Conservation (phyloP, 2,797 vertebrate species). For the Channallabes apus region DNA sequence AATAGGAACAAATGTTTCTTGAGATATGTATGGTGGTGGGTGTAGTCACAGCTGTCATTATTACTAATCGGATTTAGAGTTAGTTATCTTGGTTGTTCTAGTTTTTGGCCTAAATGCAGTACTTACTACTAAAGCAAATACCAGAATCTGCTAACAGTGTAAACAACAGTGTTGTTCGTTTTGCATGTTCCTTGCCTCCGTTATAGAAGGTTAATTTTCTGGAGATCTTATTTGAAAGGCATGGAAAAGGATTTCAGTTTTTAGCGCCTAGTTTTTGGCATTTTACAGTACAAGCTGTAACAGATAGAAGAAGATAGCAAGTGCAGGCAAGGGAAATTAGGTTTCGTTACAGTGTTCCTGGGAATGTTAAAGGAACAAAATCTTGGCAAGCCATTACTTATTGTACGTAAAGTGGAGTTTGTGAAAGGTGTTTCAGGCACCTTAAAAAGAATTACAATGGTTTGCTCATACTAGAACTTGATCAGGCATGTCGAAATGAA, state of each 20-base stretch:
- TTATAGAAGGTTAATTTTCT: not conserved
- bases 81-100: not conserved
- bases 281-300: not conserved
- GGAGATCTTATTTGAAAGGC: not conserved
- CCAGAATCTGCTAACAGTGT: not conserved
- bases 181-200: not conserved
- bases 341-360: not conserved
- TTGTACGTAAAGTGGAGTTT: not conserved
- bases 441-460: not conserved
- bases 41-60: not conserved
- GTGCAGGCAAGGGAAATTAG: not conserved
- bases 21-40: not conserved
- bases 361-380: not conserved
- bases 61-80: not conserved
- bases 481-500: not conserved
- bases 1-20: not conserved
- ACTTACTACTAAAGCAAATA: not conserved
- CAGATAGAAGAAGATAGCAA: not conserved
- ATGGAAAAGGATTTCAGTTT: too few species aligned
- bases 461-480: not conserved
- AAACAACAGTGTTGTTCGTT: not conserved
- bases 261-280: too few species aligned
- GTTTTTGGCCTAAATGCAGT: not conserved
- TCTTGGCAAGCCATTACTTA: not conserved
- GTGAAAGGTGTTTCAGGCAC: not conserved